These are phyloP conservation scores for Hippocampus zosterae DNA, from an alignment of 2,113 vertebrate genomes.

Conservation along the genomic window DNA sequence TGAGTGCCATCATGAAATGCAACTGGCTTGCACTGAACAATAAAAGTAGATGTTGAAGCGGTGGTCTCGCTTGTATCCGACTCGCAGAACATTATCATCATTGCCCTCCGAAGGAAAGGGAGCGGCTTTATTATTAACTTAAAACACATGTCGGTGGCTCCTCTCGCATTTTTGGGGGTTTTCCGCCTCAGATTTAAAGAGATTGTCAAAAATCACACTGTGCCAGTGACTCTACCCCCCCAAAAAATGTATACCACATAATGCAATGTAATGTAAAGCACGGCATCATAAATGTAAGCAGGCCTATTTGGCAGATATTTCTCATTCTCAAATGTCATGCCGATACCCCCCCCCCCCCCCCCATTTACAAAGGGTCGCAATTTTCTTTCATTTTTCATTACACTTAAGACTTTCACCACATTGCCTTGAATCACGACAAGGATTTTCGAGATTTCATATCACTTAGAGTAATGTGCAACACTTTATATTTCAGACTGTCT, in stretches of 20 bases:
- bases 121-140: conserved; percentile 37
- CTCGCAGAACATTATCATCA: conserved; percentile 15
- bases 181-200: conserved; percentile 10
- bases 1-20: conserved; percentile 63
- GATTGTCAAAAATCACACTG: conserved; percentile 28
- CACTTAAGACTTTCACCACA: background rate
- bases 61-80: conserved; percentile 6
- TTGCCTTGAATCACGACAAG: background rate
- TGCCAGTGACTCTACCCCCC: background rate
- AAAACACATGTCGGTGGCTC: conserved; percentile 46
- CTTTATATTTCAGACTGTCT: conserved; percentile 7
- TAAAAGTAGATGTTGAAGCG: conserved; percentile 49
- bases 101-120: conserved; percentile 24
- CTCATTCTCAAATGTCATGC: background rate
- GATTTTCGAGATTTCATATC: background rate
- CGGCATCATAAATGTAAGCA: background rate
- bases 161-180: conserved; percentile 32
- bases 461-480: background rate
- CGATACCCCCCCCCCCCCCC: background rate
- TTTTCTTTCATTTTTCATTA: conserved; percentile 1
- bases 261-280: background rate
- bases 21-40: conserved; percentile 67
- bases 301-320: background rate
- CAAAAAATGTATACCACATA: background rate
- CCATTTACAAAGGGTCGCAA: background rate